Base-by-base conservation (phyloP, 2,113 vertebrate species). In the Rafetus swinhoei region DNA sequence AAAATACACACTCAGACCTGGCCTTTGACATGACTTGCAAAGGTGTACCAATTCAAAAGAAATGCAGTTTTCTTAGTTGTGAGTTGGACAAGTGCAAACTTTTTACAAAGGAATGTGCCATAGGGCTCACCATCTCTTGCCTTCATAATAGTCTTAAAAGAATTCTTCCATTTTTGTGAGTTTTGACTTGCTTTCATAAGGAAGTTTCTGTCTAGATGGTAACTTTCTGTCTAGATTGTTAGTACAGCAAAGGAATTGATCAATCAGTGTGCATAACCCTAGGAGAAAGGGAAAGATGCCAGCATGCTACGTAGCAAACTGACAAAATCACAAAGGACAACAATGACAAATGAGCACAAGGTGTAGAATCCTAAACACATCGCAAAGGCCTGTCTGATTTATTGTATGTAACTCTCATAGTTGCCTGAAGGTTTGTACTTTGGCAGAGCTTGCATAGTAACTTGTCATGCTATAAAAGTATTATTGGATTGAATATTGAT, bases 1-100 rank as follows among this genome's bases (percentile, higher is more conserved):
- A 10, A 19, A 15, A 24, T 13, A 19, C 12, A 39, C 29, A 16
- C 16, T 5, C 32, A 6, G 7, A 2, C n/a, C 52, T 5, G 1
- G 3, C 5, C 7, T 4, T 22, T 10, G 3, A 6, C 4, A 27
- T 19, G 82, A 45, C 65, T 82, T 52, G 7, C 18, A 9, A 76
- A 76, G 32, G 29, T 29, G 24, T 69, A 85, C 22, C 65, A 27
- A 50, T 4, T 16, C 21, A 19, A 19, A 45, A 45, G 45, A 45
- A 45, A 45, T 45, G 45, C 15, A 3, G 77, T 79, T 50, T 79
- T 53, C 50, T 53, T 79, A 32, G 27, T 29, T 25, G 50, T 77
- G 35, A 77, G 39, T 15, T 50, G 21, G 39, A 22, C 74, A 77
- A 77, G 15, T 72, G n/a, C n/a, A 79, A 79, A 50, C 50, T 53